phyloP scores from a whole-genome alignment of 2,888 invertebrate species.

The Noctua comes region DNA sequence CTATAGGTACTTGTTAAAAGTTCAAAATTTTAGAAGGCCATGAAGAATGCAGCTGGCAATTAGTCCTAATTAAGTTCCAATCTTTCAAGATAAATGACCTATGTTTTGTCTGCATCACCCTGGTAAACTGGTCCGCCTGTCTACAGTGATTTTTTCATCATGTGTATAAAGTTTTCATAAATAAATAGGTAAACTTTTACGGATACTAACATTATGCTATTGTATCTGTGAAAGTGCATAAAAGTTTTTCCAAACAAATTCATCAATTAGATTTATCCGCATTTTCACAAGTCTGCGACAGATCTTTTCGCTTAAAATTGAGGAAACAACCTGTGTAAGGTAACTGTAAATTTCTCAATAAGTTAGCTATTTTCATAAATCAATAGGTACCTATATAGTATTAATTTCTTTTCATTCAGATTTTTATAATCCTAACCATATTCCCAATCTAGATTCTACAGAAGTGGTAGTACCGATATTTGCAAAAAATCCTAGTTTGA shows the following conservation, averaged over 20 bases:
- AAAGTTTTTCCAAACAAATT: not conserved
- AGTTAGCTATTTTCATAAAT: not conserved
- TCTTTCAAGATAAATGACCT: not conserved
- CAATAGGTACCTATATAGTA: no score
- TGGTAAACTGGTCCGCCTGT: no score
- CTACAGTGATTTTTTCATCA: no score
- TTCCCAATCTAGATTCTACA: conserved; percentile 27
- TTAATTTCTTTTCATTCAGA: not conserved
- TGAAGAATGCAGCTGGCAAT: not conserved
- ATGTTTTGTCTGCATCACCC: no score
- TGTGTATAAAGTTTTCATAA: no score
- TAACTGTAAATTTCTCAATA: not conserved
- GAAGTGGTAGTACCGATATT: not conserved
- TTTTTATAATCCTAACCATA: conserved; percentile 3
- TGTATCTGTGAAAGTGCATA: not conserved
- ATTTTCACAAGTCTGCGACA: not conserved
- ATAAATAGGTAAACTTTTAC: not conserved
- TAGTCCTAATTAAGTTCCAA: not conserved
- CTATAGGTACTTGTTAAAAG: not conserved
- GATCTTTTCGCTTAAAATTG: not conserved
- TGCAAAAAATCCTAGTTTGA: conserved; percentile 35
- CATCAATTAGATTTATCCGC: not conserved
- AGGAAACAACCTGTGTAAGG: not conserved
- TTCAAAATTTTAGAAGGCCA: not conserved
- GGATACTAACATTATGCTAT: no score